Percentiles rank a stretch among this genome's conserved stretches.
phyloP scores from a whole-genome alignment of 2,113 vertebrate species.

The Chloroceryle aenea region DNA sequence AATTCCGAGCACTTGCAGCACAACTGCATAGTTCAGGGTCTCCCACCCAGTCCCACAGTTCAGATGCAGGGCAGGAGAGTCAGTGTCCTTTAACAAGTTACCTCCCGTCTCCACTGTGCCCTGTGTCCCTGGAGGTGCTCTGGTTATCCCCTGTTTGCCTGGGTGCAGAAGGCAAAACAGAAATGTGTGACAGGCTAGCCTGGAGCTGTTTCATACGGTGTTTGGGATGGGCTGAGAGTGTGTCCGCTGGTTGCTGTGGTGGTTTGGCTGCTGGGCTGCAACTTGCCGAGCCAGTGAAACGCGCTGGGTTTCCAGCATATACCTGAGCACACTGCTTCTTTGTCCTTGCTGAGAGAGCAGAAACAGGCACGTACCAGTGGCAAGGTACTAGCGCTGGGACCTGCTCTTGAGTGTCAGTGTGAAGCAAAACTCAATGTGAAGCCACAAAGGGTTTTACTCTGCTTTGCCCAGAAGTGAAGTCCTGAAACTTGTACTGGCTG shows the following conservation, averaged over 20 bases:
- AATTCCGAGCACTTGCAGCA: neutral
- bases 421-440: neutral
- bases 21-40: neutral
- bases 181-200: neutral
- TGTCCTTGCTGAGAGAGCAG: neutral
- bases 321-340: neutral
- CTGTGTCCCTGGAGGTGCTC: neutral
- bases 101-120: neutral
- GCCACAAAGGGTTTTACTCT: neutral
- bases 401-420: fast-evolving
- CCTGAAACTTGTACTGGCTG: neutral
- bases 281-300: neutral
- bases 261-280: neutral
- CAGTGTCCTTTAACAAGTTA: neutral
- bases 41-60: neutral
- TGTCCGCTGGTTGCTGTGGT: neutral
- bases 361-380: neutral
- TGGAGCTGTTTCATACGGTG: neutral
- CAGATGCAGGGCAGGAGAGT: neutral
- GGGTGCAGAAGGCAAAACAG: neutral
- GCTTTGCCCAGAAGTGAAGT: neutral
- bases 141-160: neutral
- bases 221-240: neutral
- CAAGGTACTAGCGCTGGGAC: neutral
- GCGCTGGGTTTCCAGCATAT: neutral